Conservation (phyloP, 2,113 vertebrate species). For the Hystrix cristata region DNA sequence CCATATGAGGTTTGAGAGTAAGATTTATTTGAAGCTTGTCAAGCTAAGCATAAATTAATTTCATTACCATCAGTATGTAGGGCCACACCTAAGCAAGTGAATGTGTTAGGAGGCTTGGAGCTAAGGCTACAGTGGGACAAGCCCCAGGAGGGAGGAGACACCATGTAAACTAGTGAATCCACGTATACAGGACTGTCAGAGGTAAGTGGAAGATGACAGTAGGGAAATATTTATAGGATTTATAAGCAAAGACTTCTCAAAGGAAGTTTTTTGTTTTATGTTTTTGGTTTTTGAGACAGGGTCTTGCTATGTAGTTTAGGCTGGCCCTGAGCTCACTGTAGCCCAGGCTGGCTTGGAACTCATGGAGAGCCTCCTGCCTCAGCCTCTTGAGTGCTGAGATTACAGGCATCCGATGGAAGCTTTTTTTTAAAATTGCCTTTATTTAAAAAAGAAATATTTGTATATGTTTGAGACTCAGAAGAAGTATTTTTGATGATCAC, state of each 20-base stretch:
- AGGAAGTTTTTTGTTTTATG: background rate
- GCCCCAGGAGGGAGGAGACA: background rate
- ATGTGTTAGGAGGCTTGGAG: background rate
- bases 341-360: too few relatives aligned
- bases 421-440: too few relatives aligned
- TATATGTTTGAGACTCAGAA: background rate
- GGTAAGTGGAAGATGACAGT: background rate
- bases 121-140: background rate
- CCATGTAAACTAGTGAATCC: background rate
- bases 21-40: background rate
- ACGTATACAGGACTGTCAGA: background rate
- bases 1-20: background rate
- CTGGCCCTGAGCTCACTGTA: too few relatives aligned
- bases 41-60: constrained; percentile 35
- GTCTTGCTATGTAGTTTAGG: too few relatives aligned
- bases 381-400: too few relatives aligned
- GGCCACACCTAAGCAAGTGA: background rate
- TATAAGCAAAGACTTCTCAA: background rate
- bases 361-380: too few relatives aligned
- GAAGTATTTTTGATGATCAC: background rate
- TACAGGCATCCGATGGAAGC: too few relatives aligned
- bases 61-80: background rate
- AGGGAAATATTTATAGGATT: too few relatives aligned
- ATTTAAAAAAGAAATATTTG: background rate
- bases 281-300: too few relatives aligned